Conservation (phyloP, 2,888 invertebrate genomes). For the Himalopsyche japonica region DNA sequence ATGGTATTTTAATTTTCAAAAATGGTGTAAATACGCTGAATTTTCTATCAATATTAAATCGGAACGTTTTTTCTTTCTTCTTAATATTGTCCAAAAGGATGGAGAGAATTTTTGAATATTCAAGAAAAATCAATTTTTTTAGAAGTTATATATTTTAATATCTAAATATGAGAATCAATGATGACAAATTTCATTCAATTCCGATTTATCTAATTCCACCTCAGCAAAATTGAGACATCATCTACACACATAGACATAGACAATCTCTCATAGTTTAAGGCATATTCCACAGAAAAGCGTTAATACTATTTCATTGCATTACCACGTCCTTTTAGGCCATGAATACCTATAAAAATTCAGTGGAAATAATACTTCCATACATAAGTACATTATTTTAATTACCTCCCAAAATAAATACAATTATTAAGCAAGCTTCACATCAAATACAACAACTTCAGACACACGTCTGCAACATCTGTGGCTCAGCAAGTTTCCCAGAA, state of each 20-base stretch:
- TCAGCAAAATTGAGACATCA: not conserved
- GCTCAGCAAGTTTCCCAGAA: not conserved
- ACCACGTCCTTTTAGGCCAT: not conserved
- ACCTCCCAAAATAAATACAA: not conserved
- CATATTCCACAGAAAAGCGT: not conserved
- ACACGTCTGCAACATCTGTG: not conserved
- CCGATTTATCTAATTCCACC: not conserved
- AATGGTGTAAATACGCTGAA: not conserved
- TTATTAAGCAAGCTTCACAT: not conserved
- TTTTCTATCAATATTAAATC: not conserved
- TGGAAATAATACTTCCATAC: not conserved
- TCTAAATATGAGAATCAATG: not conserved
- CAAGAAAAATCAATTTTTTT: not conserved
- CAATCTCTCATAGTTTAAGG: not conserved
- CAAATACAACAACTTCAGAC: not conserved
- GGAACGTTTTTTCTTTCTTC: not conserved
- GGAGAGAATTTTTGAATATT: not conserved
- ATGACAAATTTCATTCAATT: not conserved
- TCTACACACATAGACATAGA: not conserved
- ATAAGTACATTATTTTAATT: not conserved
- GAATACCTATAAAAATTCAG: not conserved
- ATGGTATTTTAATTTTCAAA: not conserved
- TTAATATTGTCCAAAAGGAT: not conserved
- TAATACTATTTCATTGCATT: not conserved
- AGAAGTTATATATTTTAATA: not conserved